Evolutionary conservation across 2,888 invertebrate species (phyloP), one percentile per base, ranked within the genome.

Genomic region (Herminia tarsipennalis): DNA sequence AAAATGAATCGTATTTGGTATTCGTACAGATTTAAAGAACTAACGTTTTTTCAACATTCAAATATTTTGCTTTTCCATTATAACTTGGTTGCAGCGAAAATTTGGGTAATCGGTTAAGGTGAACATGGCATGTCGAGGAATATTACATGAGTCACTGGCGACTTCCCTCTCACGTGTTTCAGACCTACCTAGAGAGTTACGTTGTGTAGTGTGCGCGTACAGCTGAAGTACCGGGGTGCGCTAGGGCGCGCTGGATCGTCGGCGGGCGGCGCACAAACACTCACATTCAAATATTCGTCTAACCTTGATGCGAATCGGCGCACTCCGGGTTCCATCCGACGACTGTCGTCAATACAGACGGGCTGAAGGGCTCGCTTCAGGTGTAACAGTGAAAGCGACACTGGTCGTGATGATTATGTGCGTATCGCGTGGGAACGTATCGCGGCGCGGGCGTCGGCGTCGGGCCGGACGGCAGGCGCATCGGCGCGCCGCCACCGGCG

Each of bases 241-340:
- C 78, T 72, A 74, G 78, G 79, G 81, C 80, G 80, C 76, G 72
- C 74, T 67, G 74, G 70, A 58, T 69, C 74, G 69, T 69, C 76
- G 76, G 71, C 69, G 76, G 81, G 75, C 81, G 80, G 80, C 76
- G 81, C 89, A 89, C 88, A 76, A 83, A 83, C 90, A 90, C 90
- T 89, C 89, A 88, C 89, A 83, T 81, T 84, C 84, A 86, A 86
- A 87, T 87, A 86, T 87, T 86, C 85, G 81, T 86, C 90, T 90
- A 89, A 90, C 90, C 90, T 90, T 90, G 88, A 88, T 88, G 89
- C 90, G 89, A 88, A 87, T 89, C 86, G 89, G 86, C 83, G 88
- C 89, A 88, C 88, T 88, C 88, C 86, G 89, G 89, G 89, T 88
- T 88, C 90, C 90, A 90, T 90, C 86, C 88, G 90, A 86, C 86